phyloP scores from a whole-genome alignment of 2,797 vertebrate genomes.

The Chrysocyon brachyurus region DNA sequence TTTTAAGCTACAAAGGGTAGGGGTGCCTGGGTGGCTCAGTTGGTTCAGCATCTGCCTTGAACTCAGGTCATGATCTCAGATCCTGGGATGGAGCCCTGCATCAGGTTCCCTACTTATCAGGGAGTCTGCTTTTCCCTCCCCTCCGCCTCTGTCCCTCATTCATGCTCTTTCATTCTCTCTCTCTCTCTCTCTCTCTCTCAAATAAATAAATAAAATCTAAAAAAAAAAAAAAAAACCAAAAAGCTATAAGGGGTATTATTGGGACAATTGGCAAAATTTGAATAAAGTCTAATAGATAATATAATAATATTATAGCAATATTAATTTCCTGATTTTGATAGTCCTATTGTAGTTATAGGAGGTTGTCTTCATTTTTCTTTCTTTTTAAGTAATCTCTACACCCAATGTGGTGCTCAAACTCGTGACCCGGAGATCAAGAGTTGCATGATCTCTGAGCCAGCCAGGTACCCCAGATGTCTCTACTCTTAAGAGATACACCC shows the following conservation, averaged over 20 bases:
- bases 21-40: too few species aligned
- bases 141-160: too few species aligned
- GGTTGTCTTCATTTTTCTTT: background rate
- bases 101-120: too few species aligned
- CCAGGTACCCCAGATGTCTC: background rate
- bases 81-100: too few species aligned
- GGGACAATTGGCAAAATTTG: background rate
- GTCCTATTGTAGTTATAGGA: constrained; percentile 5
- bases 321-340: constrained; percentile 55
- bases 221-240: too few species aligned
- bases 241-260: constrained; percentile 25
- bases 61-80: too few species aligned
- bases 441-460: background rate
- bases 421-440: background rate
- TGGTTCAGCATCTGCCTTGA: too few species aligned
- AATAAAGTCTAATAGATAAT: constrained; percentile 17
- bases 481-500: constrained; percentile 51
- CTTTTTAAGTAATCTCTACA: background rate
- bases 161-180: too few species aligned
- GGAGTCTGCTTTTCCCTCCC: too few species aligned
- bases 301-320: background rate
- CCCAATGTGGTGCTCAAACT: background rate
- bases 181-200: too few species aligned
- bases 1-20: background rate
- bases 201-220: too few species aligned